A percentile compares a stretch with the other conserved stretches of the same genome.
These are phyloP conservation scores for Rotaria magnacalcarata DNA, from an alignment of 2,888 invertebrate genomes.

Conservation along the genomic window DNA sequence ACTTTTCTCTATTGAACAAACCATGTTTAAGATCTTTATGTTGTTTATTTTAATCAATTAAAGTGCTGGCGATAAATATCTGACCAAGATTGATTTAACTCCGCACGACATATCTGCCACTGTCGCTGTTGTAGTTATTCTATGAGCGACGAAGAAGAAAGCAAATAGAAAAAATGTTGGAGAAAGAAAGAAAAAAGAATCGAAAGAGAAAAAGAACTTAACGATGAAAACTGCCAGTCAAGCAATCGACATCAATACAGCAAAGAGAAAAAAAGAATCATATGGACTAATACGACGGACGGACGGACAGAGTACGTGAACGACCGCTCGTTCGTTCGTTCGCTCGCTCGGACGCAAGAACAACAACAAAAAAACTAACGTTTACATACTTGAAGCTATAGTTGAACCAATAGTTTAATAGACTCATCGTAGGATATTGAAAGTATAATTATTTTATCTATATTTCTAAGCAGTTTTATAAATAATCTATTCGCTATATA, in stretches of 20 bases:
- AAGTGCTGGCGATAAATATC: constrained; percentile 5
- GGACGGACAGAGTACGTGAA: neutral
- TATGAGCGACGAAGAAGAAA: constrained; percentile 22
- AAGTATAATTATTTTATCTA: neutral
- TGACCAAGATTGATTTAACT: constrained; percentile 12
- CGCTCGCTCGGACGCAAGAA: neutral
- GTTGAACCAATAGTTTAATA: constrained; percentile 2
- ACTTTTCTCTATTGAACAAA: neutral
- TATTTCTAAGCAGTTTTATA: neutral
- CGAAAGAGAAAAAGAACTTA: neutral
- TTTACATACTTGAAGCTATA: neutral
- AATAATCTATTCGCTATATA: neutral
- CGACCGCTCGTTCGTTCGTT: constrained; percentile 22
- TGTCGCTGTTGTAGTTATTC: constrained; percentile 26
- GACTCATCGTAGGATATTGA: neutral
- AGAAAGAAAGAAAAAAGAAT: neutral
- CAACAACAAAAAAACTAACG: neutral
- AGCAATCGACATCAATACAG: constrained; percentile 4
- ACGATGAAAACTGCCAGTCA: neutral
- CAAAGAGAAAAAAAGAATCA: constrained; percentile 1
- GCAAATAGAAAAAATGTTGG: constrained; percentile 24
- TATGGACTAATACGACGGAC: neutral
- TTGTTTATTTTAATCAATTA: neutral
- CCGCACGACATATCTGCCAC: constrained; percentile 7
- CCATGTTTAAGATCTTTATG: neutral